These are phyloP conservation scores for Pimpla rufipes DNA, from an alignment of 2,888 invertebrate genomes.

Conservation along the genomic window DNA sequence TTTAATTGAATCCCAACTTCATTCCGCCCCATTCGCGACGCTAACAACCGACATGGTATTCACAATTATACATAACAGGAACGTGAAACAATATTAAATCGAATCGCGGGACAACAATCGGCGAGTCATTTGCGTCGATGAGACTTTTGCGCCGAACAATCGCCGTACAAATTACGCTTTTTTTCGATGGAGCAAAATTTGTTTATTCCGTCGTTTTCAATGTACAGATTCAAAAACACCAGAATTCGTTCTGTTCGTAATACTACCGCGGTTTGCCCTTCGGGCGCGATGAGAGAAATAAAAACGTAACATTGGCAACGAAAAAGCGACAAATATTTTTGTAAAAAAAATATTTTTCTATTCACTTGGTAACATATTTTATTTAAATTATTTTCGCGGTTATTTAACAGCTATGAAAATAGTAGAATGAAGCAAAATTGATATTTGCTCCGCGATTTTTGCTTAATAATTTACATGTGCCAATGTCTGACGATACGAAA, in stretches of 20 bases:
- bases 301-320: too few relatives aligned
- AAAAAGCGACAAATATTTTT: too few relatives aligned
- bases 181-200: background rate
- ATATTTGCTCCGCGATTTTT: too few relatives aligned
- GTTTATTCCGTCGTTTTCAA: background rate
- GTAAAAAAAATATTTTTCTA: too few relatives aligned
- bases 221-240: background rate
- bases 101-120: background rate
- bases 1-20: conserved; percentile 66
- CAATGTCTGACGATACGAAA: background rate
- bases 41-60: conserved; percentile 20
- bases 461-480: background rate
- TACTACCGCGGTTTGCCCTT: background rate
- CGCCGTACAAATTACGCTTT: background rate
- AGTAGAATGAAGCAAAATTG: too few relatives aligned
- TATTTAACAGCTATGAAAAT: too few relatives aligned
- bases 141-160: background rate
- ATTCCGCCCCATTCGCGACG: conserved; percentile 7
- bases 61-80: conserved; percentile 14
- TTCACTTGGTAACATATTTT: too few relatives aligned
- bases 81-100: background rate
- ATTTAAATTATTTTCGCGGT: too few relatives aligned
- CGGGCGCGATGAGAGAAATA: too few relatives aligned
- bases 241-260: background rate
- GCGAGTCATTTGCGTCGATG: background rate